Evolutionary conservation across 2,888 invertebrate species (phyloP).

Genomic region (Pterostichus madidus): DNA sequence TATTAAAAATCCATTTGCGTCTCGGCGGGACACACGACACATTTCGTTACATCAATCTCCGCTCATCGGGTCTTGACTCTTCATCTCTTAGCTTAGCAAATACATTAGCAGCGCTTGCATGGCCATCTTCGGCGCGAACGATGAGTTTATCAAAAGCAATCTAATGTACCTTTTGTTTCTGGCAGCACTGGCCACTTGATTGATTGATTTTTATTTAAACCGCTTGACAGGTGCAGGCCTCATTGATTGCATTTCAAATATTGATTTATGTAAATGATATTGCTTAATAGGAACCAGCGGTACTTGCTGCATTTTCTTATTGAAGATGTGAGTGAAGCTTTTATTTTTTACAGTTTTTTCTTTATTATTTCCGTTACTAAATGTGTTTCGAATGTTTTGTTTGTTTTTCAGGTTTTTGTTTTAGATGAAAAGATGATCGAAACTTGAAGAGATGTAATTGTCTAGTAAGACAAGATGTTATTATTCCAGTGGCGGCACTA

Average conservation of each 20-base stretch:
- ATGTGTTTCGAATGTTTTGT: slow-evolving; percentile 24
- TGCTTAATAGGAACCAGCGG: slow-evolving; percentile 66
- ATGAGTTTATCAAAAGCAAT: slow-evolving; percentile 66
- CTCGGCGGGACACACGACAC: slow-evolving; percentile 61
- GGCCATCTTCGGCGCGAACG: slow-evolving; percentile 54
- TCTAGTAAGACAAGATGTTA: slow-evolving; percentile 5
- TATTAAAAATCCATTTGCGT: slow-evolving; percentile 63
- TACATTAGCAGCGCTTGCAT: slow-evolving; percentile 52
- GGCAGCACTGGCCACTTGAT: slow-evolving; percentile 49
- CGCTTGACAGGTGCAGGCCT: slow-evolving; percentile 71
- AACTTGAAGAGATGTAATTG: slow-evolving; percentile 47
- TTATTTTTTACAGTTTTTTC: slow-evolving; percentile 29
- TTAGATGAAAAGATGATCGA: slow-evolving; percentile 26
- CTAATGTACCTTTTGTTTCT: slow-evolving; percentile 66
- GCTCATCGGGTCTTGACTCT: slow-evolving; percentile 10
- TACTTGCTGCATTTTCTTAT: slow-evolving; percentile 48
- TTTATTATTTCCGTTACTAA: slow-evolving; percentile 39
- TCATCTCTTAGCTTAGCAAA: slow-evolving; percentile 39
- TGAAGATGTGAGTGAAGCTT: slow-evolving; percentile 1
- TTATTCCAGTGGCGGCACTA: not conserved
- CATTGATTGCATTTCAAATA: slow-evolving; percentile 71
- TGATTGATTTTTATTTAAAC: slow-evolving; percentile 72
- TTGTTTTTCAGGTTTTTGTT: slow-evolving; percentile 36
- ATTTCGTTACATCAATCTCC: slow-evolving; percentile 46
- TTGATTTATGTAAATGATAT: slow-evolving; percentile 72